Evolutionary conservation across 2,113 vertebrate genomes (phyloP).

Genomic region (Equus przewalskii): DNA sequence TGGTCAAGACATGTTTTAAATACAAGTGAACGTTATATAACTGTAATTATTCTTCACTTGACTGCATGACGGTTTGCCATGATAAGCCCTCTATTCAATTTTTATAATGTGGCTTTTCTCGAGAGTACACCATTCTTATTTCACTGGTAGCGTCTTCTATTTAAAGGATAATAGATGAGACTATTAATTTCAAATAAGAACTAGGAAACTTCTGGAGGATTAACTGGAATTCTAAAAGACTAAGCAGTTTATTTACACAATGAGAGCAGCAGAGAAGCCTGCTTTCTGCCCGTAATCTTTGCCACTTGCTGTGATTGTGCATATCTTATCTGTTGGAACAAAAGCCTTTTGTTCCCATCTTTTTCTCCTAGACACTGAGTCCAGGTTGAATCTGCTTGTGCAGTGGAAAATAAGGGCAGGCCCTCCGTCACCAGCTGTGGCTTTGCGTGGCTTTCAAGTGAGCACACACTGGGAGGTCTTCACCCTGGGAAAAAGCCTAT

Average conservation of each 20-base stretch:
- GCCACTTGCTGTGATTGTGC: not conserved
- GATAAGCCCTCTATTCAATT: conserved; percentile 41
- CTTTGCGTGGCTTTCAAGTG: not conserved
- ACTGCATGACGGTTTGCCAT: not conserved
- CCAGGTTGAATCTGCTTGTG: not conserved
- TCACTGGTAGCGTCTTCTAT: conserved; percentile 50
- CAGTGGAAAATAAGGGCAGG: not conserved
- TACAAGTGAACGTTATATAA: not conserved
- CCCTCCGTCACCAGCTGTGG: rapidly evolving
- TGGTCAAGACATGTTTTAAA: conserved; percentile 3
- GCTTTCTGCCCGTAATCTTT: not conserved
- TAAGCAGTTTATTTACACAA: conserved; percentile 12
- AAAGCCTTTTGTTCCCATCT: not conserved
- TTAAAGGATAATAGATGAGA: conserved; percentile 54
- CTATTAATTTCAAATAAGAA: conserved; percentile 55
- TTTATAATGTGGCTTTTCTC: conserved; percentile 58
- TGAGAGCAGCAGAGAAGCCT: not conserved
- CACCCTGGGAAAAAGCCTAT: not conserved
- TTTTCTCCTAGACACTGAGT: not conserved
- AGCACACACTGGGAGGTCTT: not conserved
- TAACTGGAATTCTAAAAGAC: conserved; percentile 21
- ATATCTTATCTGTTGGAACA: not conserved
- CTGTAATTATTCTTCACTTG: not conserved
- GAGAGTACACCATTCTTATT: conserved; percentile 28
- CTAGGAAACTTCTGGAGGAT: conserved; percentile 49